These are phyloP conservation scores for Gallinago stenura DNA, from an alignment of 2,797 vertebrate genomes.

Conservation along the genomic window DNA sequence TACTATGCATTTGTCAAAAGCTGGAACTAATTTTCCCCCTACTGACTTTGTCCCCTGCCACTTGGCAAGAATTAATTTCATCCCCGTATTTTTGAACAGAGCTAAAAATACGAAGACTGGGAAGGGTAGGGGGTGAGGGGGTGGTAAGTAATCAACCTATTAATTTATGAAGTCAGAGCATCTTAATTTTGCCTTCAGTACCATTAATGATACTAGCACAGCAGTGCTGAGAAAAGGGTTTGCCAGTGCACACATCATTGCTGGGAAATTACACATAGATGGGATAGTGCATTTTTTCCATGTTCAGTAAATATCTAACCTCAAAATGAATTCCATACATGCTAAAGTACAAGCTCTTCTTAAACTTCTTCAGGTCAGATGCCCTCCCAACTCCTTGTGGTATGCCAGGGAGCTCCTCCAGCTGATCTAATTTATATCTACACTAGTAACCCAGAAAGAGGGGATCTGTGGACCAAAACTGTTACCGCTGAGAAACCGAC, in stretches of 20 bases:
- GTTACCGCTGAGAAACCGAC: not conserved
- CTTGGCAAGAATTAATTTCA: slow-evolving; percentile 41
- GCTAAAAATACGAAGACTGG: slow-evolving; percentile 38
- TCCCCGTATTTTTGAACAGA: slow-evolving; percentile 29
- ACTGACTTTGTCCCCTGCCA: slow-evolving; percentile 39
- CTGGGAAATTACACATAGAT: not conserved
- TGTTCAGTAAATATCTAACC: not conserved
- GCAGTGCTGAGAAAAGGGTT: not conserved
- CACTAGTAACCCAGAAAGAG: not conserved
- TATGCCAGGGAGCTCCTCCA: not conserved
- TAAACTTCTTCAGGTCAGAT: not conserved
- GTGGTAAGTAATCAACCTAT: not conserved
- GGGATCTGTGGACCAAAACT: not conserved
- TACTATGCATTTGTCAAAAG: slow-evolving; percentile 33
- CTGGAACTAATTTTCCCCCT: slow-evolving; percentile 50
- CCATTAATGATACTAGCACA: not conserved
- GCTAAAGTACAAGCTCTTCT: not conserved
- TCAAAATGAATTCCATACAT: not conserved
- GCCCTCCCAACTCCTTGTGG: not conserved
- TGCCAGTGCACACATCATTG: not conserved
- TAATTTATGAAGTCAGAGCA: slow-evolving; percentile 11
- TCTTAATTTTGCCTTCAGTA: slow-evolving; percentile 4
- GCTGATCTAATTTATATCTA: not conserved
- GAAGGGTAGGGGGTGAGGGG: too few species aligned
- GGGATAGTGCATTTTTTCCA: not conserved